These are phyloP conservation scores for Silurus meridionalis DNA, from an alignment of 2,113 vertebrate species.

Conservation along the genomic window DNA sequence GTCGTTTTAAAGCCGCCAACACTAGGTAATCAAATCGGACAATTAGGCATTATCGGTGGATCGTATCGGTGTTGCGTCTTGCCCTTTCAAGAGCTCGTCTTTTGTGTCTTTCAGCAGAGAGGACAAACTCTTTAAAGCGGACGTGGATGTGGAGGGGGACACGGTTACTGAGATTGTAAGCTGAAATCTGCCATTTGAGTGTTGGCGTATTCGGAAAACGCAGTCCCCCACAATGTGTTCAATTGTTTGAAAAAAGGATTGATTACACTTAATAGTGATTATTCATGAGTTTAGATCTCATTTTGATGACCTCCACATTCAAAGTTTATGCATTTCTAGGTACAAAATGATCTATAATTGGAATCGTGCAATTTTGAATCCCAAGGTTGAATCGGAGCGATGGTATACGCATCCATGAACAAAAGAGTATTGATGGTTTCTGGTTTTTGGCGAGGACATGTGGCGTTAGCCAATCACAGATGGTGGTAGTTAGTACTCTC, in stretches of 20 bases:
- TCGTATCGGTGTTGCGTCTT: constrained; percentile 38
- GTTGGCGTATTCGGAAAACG: not conserved
- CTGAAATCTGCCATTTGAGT: not conserved
- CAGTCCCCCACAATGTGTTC: not conserved
- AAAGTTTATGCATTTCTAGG: not conserved
- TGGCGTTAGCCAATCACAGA: not conserved
- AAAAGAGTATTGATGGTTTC: not conserved
- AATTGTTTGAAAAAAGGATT: not conserved
- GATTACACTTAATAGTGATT: not conserved
- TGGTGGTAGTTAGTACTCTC: not conserved
- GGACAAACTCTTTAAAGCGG: not conserved
- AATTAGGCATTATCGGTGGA: constrained; percentile 55
- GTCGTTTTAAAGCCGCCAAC: constrained; percentile 42
- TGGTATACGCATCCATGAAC: not conserved
- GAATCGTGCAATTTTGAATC: not conserved
- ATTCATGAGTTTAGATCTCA: not conserved
- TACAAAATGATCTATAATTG: not conserved
- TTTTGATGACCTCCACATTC: not conserved
- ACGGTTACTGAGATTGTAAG: not conserved
- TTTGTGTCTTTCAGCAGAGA: constrained; percentile 37
- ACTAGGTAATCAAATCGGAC: constrained; percentile 50
- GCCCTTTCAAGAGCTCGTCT: constrained; percentile 35
- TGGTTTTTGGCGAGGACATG: not conserved
- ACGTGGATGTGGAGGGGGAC: not conserved
- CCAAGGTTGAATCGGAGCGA: not conserved